Evolutionary conservation across 2,113 vertebrate genomes (phyloP).

Genomic region (Gallinago jamesoni): DNA sequence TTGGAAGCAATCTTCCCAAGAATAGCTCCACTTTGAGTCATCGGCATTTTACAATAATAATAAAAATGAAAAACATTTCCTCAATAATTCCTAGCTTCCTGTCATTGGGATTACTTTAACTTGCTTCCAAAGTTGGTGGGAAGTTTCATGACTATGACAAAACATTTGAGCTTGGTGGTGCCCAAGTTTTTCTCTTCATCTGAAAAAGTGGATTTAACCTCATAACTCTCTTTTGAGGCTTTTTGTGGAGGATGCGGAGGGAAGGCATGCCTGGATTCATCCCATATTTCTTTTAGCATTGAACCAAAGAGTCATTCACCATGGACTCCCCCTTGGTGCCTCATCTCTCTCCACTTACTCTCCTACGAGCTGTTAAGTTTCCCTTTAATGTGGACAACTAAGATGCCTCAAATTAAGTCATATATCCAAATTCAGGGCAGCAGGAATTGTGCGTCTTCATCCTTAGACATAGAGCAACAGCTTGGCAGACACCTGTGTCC

Average conservation of each 20-base stretch:
- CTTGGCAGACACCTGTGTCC: neutral
- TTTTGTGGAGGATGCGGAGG: neutral
- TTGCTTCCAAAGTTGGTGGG: neutral
- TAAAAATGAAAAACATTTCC: conserved; percentile 53
- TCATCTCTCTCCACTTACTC: neutral
- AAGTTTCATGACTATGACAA: neutral
- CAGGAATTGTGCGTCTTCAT: neutral
- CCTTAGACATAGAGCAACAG: neutral
- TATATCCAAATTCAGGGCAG: neutral
- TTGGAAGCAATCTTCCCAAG: neutral
- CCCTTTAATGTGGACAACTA: neutral
- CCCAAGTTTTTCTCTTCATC: neutral
- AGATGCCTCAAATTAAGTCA: neutral
- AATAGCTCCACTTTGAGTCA: neutral
- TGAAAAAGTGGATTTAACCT: neutral
- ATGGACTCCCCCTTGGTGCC: neutral
- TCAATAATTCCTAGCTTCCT: conserved; percentile 29
- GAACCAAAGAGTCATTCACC: neutral
- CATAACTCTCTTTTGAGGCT: neutral
- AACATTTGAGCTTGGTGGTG: neutral
- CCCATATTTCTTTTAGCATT: neutral
- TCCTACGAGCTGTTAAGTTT: neutral
- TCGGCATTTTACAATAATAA: neutral
- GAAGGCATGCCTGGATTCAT: neutral
- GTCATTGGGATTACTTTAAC: neutral